Base-by-base conservation (phyloP, 2,797 vertebrate genomes). In the Carduelis carduelis region DNA sequence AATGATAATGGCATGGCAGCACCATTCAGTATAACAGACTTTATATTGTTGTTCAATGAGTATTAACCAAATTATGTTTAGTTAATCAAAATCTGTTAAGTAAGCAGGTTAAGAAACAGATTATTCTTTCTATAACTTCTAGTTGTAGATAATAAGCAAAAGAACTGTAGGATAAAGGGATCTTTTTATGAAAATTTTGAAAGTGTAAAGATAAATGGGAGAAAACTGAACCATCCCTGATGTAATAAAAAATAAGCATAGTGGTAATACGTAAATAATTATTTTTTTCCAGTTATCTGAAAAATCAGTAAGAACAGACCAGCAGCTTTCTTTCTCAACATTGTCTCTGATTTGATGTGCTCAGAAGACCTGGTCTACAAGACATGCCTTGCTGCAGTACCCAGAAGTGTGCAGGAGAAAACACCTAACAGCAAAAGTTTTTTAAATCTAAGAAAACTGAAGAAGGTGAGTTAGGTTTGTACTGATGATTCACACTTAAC, bases 401-500 rank as follows among this genome's bases (percentile, higher is more conserved):
- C 71, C 41, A 56, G 39, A 64, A 56, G 20, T 11, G 39, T 30
- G 27, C 13, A 41, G 17, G 30, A 80, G 26, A 76, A 83, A 83
- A 49, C 63, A 65, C 27, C 11, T 22, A 83, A 50, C 9, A 66
- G 19, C 26, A 92, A 76, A 34, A 80, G 39, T 77, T 90, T 84
- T 78, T 47, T 86, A 68, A 71, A 76, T 64, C 11, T 61, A 91
- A 89, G 74, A 91, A 95, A 87, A 82, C 41, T 61, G 68, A 77
- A 71, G 55, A 50, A 76, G 44, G 71, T 87, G 44, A 92, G 63
- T 81, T 94, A 85, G 8, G 44, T 57, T 87, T 72, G 46, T 88
- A 83, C 72, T 91, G 90, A 95, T 96, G 80, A 95, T 93, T 97
- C 83, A 89, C 95, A 87, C n/a, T 97, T 97, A 96, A 95, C 87